Percentiles rank a stretch among this genome's conserved stretches.
These are phyloP conservation scores for Sanderia malayensis DNA, from an alignment of 30 jellyfish, hydroid and myxozoan genomes.

Conservation along the genomic window DNA sequence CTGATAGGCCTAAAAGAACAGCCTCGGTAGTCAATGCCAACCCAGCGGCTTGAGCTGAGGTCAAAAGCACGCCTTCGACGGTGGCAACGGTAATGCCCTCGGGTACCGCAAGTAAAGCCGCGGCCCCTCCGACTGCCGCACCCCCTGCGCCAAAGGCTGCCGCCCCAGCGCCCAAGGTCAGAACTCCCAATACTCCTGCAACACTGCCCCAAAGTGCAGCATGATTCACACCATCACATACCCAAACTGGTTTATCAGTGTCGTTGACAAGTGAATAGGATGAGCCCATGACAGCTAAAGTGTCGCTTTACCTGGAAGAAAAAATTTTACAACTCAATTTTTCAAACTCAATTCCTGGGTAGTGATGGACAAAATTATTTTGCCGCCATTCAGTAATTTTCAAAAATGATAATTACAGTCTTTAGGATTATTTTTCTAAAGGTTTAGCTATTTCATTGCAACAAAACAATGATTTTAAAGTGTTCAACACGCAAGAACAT, in stretches of 20 bases:
- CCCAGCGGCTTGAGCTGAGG: not conserved
- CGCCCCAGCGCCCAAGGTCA: not conserved
- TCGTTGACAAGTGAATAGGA: not conserved
- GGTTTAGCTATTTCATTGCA: too few species aligned
- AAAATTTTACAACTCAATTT: too few species aligned
- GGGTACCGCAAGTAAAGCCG: not conserved
- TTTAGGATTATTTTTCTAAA: too few species aligned
- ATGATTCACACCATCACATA: not conserved
- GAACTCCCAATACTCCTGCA: not conserved
- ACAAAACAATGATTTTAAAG: too few species aligned
- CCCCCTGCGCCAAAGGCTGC: not conserved
- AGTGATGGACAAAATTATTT: too few species aligned
- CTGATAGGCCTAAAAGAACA: not conserved
- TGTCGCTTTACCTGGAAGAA: not conserved
- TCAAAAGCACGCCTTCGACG: not conserved
- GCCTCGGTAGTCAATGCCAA: not conserved
- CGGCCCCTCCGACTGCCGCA: not conserved
- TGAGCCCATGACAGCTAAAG: not conserved
- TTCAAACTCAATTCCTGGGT: too few species aligned
- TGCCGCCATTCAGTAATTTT: too few species aligned
- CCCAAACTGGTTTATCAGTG: constrained; percentile 1
- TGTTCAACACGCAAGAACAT: too few species aligned
- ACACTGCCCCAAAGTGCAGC: not conserved
- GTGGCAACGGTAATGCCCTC: not conserved
- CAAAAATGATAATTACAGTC: too few species aligned